Percentiles rank a stretch among this genome's conserved stretches.
Evolutionary conservation across 1,140 invertebrate genomes (phyloP).

Genomic region (Anagrus nilaparvatae): DNA sequence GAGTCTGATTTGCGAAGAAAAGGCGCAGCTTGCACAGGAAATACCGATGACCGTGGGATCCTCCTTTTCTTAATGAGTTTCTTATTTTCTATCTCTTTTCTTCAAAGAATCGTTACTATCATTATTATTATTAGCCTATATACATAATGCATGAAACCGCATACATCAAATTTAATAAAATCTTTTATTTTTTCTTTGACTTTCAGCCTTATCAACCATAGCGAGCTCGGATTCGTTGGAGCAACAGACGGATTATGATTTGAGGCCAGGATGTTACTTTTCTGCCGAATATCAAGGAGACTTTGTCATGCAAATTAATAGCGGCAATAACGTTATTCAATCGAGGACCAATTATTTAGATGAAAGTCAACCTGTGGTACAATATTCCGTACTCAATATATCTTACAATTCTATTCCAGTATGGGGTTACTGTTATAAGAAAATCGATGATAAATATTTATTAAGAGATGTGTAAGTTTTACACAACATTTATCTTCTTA

Average conservation of each 20-base stretch:
- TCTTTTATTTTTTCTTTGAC: conserved; percentile 14
- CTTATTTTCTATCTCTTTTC: too few species aligned
- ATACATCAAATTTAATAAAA: neutral
- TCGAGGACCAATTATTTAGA: conserved; percentile 24
- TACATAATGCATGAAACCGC: neutral
- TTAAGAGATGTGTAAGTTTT: conserved; percentile 49
- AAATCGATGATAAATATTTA: conserved; percentile 53
- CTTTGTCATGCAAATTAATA: conserved; percentile 52
- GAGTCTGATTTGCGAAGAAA: too few species aligned
- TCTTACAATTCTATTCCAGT: conserved; percentile 54
- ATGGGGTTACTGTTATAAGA: conserved; percentile 55
- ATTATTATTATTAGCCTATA: neutral
- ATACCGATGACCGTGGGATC: too few species aligned
- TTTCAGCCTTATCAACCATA: conserved; percentile 14
- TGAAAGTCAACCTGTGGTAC: conserved; percentile 43
- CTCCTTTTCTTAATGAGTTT: too few species aligned
- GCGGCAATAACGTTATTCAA: conserved; percentile 33
- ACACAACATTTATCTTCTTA: neutral
- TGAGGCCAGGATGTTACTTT: conserved; percentile 50
- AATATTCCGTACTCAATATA: conserved; percentile 54
- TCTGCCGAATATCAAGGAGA: conserved; percentile 58
- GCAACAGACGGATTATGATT: conserved; percentile 13
- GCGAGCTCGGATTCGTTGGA: conserved; percentile 22
- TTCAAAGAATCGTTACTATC: too few species aligned
- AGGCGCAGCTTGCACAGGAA: too few species aligned